phyloP scores from a whole-genome alignment of 2,113 vertebrate genomes.

The Gnathonemus echidnorhynchus region DNA sequence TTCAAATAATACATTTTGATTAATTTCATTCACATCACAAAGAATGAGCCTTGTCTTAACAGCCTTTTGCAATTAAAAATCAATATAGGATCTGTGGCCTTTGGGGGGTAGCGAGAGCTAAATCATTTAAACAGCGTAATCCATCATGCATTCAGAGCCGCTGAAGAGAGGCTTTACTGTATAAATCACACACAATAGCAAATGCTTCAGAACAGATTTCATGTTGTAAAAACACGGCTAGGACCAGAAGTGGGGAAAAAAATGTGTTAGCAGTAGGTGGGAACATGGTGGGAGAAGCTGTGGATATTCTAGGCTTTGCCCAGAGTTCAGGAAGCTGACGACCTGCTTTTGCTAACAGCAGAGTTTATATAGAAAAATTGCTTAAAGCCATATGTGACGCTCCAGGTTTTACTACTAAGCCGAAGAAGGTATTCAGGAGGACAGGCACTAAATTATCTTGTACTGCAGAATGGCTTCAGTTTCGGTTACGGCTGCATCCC shows the following conservation, averaged over 20 bases:
- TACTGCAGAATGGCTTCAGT: background rate
- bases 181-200: background rate
- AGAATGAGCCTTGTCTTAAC: background rate
- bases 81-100: background rate
- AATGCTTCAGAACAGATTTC: background rate
- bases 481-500: background rate
- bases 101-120: background rate
- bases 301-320: background rate
- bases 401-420: background rate
- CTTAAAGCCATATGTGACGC: background rate
- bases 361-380: background rate
- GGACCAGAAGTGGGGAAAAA: background rate
- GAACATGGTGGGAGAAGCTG: background rate
- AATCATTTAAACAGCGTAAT: background rate
- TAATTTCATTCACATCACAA: background rate
- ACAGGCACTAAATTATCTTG: conserved; percentile 15
- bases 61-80: conserved; percentile 8
- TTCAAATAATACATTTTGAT: conserved; percentile 3
- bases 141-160: background rate
- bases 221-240: background rate
- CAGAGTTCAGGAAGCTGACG: background rate
- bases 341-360: background rate
- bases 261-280: background rate
- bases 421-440: background rate
- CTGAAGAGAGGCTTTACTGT: too few species aligned